phyloP scores from a whole-genome alignment of 2,888 invertebrate species.

The Epinotia demarniana region DNA sequence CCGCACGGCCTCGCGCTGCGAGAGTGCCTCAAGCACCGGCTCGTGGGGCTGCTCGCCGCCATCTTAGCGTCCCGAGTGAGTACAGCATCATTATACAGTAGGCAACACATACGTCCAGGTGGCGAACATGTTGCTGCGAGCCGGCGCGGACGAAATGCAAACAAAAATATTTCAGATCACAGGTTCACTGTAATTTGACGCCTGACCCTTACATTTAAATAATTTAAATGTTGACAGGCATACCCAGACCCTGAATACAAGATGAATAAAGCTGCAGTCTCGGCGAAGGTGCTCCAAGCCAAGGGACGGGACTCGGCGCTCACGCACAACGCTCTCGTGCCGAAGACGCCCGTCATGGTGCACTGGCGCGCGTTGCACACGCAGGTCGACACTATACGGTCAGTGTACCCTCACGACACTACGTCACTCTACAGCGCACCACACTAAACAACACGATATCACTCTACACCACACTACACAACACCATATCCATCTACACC shows the following conservation, averaged over 20 bases:
- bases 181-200: no score
- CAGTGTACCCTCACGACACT: constrained; percentile 20
- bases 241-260: constrained; percentile 96
- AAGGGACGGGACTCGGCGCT: constrained; percentile 83
- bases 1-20: no score
- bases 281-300: constrained; percentile 83
- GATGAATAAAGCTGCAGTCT: constrained; percentile 94
- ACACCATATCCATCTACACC: background rate
- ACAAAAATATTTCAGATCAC: no score
- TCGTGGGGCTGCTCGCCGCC: no score
- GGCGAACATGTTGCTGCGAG: no score
- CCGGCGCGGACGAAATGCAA: no score
- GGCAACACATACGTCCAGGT: no score
- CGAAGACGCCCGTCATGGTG: constrained; percentile 93
- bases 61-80: no score
- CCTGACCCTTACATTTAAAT: no score
- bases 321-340: constrained; percentile 92
- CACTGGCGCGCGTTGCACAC: constrained; percentile 94
- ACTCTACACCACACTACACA: background rate
- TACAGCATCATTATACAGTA: no score
- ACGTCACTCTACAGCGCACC: background rate
- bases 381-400: constrained; percentile 64
- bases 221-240: constrained; percentile 78
- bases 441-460: background rate
- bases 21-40: no score